Evolutionary conservation across 1,140 invertebrate genomes (phyloP).

Genomic region (Rhyzopertha dominica): DNA sequence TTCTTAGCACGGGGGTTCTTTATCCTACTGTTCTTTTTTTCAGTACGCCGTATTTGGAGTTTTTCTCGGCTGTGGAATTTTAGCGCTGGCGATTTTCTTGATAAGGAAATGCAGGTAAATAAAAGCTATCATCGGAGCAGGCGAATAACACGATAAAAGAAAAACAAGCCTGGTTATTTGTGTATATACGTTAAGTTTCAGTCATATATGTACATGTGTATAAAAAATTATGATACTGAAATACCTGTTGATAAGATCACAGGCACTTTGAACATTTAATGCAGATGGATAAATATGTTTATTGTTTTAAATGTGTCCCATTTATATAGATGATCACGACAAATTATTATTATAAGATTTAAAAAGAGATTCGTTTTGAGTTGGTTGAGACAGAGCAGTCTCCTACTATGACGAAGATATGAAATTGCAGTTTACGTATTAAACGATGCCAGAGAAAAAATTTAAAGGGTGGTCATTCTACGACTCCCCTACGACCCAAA

Average conservation of each 20-base stretch:
- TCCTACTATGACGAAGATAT: no score
- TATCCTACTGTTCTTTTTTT: no score
- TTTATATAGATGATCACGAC: no score
- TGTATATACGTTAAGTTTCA: neutral
- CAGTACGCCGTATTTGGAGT: constrained; percentile 27
- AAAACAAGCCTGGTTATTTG: constrained; percentile 7
- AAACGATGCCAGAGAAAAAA: no score
- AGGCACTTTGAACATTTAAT: neutral
- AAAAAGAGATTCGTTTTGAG: no score
- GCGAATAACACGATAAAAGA: no score
- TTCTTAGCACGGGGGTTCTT: no score
- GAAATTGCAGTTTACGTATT: no score
- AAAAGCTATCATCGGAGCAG: neutral
- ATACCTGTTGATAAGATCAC: neutral
- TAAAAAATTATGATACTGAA: neutral
- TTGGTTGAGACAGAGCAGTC: no score
- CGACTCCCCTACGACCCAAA: no score
- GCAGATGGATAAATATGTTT: neutral
- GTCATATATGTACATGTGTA: neutral
- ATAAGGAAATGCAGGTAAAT: constrained; percentile 39
- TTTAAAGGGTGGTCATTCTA: no score
- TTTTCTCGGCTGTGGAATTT: constrained; percentile 29
- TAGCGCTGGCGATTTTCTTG: constrained; percentile 35
- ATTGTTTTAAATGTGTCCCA: neutral
- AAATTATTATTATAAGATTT: no score